These are phyloP conservation scores for Nycticebus coucang DNA, from an alignment of 2,113 vertebrate species.

Conservation along the genomic window DNA sequence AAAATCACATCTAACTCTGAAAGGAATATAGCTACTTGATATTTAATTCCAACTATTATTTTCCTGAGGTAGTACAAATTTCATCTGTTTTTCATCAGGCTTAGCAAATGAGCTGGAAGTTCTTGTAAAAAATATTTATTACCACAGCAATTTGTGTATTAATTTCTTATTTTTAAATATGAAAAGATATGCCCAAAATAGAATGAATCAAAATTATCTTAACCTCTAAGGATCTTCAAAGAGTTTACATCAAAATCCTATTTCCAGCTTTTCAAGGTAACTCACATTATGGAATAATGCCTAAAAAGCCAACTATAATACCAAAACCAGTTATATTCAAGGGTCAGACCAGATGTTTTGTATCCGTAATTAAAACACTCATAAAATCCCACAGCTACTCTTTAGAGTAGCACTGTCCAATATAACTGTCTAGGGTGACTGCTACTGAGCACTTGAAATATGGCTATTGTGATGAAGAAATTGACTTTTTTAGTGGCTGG, in stretches of 20 bases:
- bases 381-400: neutral
- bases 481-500: neutral
- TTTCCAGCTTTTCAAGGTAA: conserved; percentile 47
- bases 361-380: conserved; percentile 2
- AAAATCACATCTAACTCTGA: conserved; percentile 19
- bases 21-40: conserved; percentile 20
- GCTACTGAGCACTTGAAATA: neutral
- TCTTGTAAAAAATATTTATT: conserved; percentile 24
- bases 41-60: conserved; percentile 36
- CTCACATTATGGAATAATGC: neutral
- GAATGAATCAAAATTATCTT: conserved; percentile 6
- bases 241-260: conserved; percentile 26
- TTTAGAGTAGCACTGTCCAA: neutral
- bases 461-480: neutral
- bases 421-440: neutral
- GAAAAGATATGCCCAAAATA: neutral
- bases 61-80: neutral
- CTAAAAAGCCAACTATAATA: neutral
- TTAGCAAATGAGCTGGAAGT: conserved; percentile 43
- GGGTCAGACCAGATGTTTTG: neutral
- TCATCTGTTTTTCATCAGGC: conserved; percentile 38
- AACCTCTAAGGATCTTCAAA: neutral
- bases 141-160: neutral
- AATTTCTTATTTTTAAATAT: conserved; percentile 45
- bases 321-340: neutral